phyloP scores from a whole-genome alignment of 1,140 invertebrate genomes.

The honey bee (Apis mellifera) region Amel_HAv3.1 CM009943.2:6583001-6583500 shows the following conservation, averaged over 20 bases:
- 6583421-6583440: neutral
- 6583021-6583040: slow-evolving; percentile 43
- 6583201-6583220: slow-evolving; percentile 69
- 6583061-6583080: slow-evolving; percentile 19
- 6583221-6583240: slow-evolving; percentile 64
- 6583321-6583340: slow-evolving; percentile 57
- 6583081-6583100: slow-evolving; percentile 40
- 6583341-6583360: slow-evolving; percentile 51
- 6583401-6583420: slow-evolving; percentile 15
- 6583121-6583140: slow-evolving; percentile 68
- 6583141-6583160: slow-evolving; percentile 72
- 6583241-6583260: slow-evolving; percentile 60
- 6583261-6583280: slow-evolving; percentile 75
- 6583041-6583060: slow-evolving; percentile 29
- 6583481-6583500: neutral
- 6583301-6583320: slow-evolving; percentile 65
- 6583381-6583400: slow-evolving; percentile 22
- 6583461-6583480: neutral
- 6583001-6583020: slow-evolving; percentile 48
- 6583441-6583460: neutral
- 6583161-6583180: slow-evolving; percentile 63
- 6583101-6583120: slow-evolving; percentile 42
- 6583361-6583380: slow-evolving; percentile 47
- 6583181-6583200: slow-evolving; percentile 55
- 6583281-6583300: slow-evolving; percentile 70